A percentile compares a stretch with the other conserved stretches of the same genome.
phyloP scores from a whole-genome alignment of 2,113 vertebrate species.

The Myodes glareolus region DNA sequence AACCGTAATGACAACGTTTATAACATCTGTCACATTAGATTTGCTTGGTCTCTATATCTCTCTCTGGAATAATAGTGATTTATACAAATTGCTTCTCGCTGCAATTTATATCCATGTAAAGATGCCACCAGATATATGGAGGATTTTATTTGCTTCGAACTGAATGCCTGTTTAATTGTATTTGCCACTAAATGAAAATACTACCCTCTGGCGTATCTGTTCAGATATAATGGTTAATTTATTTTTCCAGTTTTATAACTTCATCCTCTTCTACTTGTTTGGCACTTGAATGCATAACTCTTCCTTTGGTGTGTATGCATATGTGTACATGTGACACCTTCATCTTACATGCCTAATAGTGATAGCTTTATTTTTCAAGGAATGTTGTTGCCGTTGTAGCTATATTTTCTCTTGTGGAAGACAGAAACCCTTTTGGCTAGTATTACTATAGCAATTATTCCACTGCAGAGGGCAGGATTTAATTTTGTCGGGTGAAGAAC shows the following conservation, averaged over 20 bases:
- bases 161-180: constrained; percentile 82
- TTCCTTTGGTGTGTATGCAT: constrained; percentile 13
- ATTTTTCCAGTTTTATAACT: constrained; percentile 66
- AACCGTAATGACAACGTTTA: constrained; percentile 79
- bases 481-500: background rate
- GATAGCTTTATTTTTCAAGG: constrained; percentile 15
- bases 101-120: constrained; percentile 78
- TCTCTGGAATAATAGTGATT: constrained; percentile 76
- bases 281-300: constrained; percentile 54
- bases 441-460: background rate
- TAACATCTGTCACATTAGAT: constrained; percentile 81
- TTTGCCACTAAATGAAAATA: constrained; percentile 82
- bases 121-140: constrained; percentile 79
- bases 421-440: background rate
- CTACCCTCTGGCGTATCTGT: constrained; percentile 73
- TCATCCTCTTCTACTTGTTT: constrained; percentile 43
- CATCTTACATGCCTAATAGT: constrained; percentile 31
- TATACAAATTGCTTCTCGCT: constrained; percentile 82
- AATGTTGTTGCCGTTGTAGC: background rate
- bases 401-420: background rate
- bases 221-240: constrained; percentile 78
- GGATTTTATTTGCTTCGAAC: constrained; percentile 81
- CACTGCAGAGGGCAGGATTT: background rate
- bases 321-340: background rate
- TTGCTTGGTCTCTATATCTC: constrained; percentile 76